Evolutionary conservation across 2,888 invertebrate species (phyloP).

Genomic region (Empis stercorea): DNA sequence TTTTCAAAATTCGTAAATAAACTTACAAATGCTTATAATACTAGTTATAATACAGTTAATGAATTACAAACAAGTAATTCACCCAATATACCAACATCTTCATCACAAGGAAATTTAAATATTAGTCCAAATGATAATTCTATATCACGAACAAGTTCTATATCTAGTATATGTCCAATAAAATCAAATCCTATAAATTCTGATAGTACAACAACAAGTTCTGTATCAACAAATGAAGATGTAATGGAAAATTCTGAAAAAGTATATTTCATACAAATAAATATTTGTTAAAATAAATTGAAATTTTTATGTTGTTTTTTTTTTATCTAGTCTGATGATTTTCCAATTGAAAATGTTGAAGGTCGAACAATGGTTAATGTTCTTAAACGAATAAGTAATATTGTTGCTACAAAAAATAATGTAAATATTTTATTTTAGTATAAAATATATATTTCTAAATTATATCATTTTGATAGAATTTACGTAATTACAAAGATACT

Average conservation of each 20-base stretch:
- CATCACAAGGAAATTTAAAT: constrained; percentile 21
- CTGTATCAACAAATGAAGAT: constrained; percentile 19
- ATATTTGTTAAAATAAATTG: neutral
- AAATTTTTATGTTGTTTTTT: neutral
- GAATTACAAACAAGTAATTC: constrained; percentile 21
- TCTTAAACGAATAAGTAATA: constrained; percentile 71
- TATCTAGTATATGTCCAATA: constrained; percentile 13
- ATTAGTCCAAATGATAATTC: constrained; percentile 13
- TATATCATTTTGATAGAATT: constrained; percentile 23
- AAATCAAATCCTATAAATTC: neutral
- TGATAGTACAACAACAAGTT: constrained; percentile 9
- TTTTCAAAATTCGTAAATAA: constrained; percentile 35
- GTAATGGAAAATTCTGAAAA: constrained; percentile 22
- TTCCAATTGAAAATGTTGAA: constrained; percentile 22
- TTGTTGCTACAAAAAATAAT: constrained; percentile 66
- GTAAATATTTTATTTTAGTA: constrained; percentile 42
- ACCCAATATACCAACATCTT: too few relatives aligned
- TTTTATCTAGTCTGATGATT: constrained; percentile 14
- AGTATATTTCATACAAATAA: constrained; percentile 2
- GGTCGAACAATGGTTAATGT: constrained; percentile 65
- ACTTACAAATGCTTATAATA: constrained; percentile 35
- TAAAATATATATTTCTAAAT: neutral
- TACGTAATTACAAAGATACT: constrained; percentile 42
- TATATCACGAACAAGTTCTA: constrained; percentile 15
- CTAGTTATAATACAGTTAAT: constrained; percentile 34